A percentile compares a stretch with the other conserved stretches of the same genome.
phyloP scores from a whole-genome alignment of 2,888 invertebrate species.

The Drosophila kuntzei region DNA sequence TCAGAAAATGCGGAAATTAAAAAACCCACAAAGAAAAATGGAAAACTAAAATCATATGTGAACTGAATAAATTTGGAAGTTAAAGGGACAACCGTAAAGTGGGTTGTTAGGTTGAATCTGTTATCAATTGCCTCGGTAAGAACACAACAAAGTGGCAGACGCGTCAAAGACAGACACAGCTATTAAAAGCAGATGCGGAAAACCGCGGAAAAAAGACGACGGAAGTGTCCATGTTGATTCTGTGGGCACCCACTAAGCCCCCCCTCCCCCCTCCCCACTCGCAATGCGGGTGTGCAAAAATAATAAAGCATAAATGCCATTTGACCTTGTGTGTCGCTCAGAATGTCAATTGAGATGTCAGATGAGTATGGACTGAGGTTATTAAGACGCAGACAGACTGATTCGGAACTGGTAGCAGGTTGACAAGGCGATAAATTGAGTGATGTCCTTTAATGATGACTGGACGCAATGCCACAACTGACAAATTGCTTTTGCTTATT shows the following conservation, averaged over 20 bases:
- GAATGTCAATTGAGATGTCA: slow-evolving; percentile 61
- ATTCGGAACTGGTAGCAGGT: slow-evolving; percentile 23
- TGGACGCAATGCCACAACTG: slow-evolving; percentile 9
- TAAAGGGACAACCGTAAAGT: slow-evolving; percentile 10
- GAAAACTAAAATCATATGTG: slow-evolving; percentile 10
- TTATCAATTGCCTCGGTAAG: slow-evolving; percentile 66
- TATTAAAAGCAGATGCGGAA: slow-evolving; percentile 60
- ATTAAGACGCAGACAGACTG: slow-evolving; percentile 1
- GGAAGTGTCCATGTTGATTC: slow-evolving; percentile 11
- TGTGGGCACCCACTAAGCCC: background rate
- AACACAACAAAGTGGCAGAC: slow-evolving; percentile 30
- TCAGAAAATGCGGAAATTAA: slow-evolving; percentile 33
- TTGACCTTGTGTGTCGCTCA: slow-evolving; percentile 66
- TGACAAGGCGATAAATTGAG: slow-evolving; percentile 27
- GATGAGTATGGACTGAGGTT: slow-evolving; percentile 20
- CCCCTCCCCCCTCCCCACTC: background rate
- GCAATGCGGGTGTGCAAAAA: slow-evolving; percentile 24
- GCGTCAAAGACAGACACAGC: slow-evolving; percentile 6
- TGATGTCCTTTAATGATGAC: slow-evolving; percentile 42
- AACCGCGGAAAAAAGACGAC: slow-evolving; percentile 21
- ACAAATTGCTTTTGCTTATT: slow-evolving; percentile 31
- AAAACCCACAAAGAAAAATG: slow-evolving; percentile 19
- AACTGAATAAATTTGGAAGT: slow-evolving; percentile 18
- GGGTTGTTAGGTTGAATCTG: slow-evolving; percentile 41
- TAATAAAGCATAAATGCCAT: slow-evolving; percentile 59